A percentile compares a stretch with the other conserved stretches of the same genome.
Evolutionary conservation across 2,888 invertebrate species (phyloP).

Genomic region (Drosophila nr. perissopoda): DNA sequence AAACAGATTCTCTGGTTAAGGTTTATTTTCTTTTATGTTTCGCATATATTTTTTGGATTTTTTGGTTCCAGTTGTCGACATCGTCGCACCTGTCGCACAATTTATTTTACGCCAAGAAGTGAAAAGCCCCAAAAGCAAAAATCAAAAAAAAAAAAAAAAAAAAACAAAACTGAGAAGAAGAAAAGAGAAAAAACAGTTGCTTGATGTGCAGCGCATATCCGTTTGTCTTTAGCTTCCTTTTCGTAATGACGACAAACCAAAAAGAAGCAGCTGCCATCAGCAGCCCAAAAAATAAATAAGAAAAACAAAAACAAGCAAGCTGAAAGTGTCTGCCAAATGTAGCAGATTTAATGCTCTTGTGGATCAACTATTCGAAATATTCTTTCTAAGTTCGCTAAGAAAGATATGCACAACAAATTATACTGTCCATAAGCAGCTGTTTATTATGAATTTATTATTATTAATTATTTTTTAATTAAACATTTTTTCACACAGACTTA

Average conservation of each 20-base stretch:
- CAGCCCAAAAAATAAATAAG: constrained; percentile 40
- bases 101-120: constrained; percentile 76
- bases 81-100: constrained; percentile 79
- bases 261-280: constrained; percentile 71
- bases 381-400: neutral
- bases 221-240: constrained; percentile 79
- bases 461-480: neutral
- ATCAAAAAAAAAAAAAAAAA: constrained; percentile 39
- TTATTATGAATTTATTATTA: neutral
- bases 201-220: constrained; percentile 77
- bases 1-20: constrained; percentile 37
- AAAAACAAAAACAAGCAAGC: constrained; percentile 16
- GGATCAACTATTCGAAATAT: neutral
- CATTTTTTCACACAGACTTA: neutral
- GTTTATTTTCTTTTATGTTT: constrained; percentile 21
- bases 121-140: constrained; percentile 69
- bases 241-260: constrained; percentile 72
- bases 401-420: neutral
- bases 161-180: constrained; percentile 20
- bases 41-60: neutral
- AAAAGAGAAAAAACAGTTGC: constrained; percentile 67
- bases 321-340: neutral
- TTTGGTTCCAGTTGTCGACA: constrained; percentile 57
- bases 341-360: constrained; percentile 22
- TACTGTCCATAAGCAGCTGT: neutral